Evolutionary conservation across 2,888 invertebrate genomes (phyloP).

Genomic region (Epirrhoe alternata): DNA sequence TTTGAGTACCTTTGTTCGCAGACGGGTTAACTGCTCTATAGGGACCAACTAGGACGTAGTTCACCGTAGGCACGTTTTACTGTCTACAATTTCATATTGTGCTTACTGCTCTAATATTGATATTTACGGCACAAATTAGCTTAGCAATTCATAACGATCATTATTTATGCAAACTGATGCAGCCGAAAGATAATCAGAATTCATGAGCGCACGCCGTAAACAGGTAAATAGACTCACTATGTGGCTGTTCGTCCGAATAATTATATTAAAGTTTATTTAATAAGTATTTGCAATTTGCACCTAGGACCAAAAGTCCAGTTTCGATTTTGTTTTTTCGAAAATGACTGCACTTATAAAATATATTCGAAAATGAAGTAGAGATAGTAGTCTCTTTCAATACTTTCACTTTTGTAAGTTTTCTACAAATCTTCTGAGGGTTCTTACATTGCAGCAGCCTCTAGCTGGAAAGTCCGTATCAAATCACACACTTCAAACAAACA

Average conservation of each 20-base stretch:
- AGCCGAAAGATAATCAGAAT: slow-evolving; percentile 29
- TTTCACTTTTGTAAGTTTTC: not conserved
- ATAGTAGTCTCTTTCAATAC: too few species aligned
- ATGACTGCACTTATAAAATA: too few species aligned
- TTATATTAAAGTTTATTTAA: slow-evolving; percentile 6
- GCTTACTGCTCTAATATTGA: slow-evolving; percentile 27
- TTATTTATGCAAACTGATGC: slow-evolving; percentile 30
- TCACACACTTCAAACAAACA: slow-evolving; percentile 2
- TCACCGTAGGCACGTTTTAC: slow-evolving; percentile 5
- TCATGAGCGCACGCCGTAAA: slow-evolving; percentile 29
- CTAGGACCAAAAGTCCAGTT: too few species aligned
- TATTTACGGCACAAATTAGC: slow-evolving; percentile 21
- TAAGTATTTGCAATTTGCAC: not conserved
- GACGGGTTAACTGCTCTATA: slow-evolving; percentile 54
- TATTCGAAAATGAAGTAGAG: too few species aligned
- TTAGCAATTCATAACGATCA: slow-evolving; percentile 25
- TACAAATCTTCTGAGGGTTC: not conserved
- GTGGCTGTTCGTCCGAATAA: slow-evolving; percentile 16
- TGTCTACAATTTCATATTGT: not conserved
- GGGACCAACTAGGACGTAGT: slow-evolving; percentile 33
- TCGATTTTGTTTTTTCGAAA: too few species aligned
- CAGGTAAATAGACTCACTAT: slow-evolving; percentile 18
- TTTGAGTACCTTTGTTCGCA: slow-evolving; percentile 57
- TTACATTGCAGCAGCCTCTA: not conserved
- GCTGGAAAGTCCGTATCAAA: not conserved